phyloP scores from a whole-genome alignment of 2,797 vertebrate genomes.

The Picus viridis region DNA sequence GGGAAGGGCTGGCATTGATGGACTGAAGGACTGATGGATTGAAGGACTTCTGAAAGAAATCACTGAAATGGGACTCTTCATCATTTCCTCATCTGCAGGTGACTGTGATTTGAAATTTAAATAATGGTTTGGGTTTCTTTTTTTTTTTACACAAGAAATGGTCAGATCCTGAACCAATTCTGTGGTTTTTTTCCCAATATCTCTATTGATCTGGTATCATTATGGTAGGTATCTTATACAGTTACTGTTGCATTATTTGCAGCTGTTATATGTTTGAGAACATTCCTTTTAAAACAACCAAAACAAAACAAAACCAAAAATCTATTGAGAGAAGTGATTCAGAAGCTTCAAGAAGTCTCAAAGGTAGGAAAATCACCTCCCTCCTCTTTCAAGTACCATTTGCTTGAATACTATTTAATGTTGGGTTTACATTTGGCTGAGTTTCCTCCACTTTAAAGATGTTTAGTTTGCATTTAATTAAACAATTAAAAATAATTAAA shows the following conservation, averaged over 20 bases:
- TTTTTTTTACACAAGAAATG: background rate
- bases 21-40: background rate
- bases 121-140: background rate
- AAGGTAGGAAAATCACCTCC: background rate
- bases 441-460: background rate
- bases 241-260: background rate
- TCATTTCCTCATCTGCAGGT: background rate
- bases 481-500: background rate
- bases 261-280: background rate
- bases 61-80: background rate
- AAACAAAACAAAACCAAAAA: background rate
- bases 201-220: background rate
- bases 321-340: background rate
- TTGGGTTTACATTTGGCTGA: slow-evolving; percentile 18
- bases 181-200: background rate
- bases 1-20: background rate
- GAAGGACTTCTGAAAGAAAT: slow-evolving; percentile 22
- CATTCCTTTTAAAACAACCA: background rate
- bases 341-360: background rate
- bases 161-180: background rate
- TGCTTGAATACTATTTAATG: slow-evolving; percentile 11
- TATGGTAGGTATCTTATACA: background rate
- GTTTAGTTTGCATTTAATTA: background rate
- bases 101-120: background rate
- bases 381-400: background rate